A percentile compares a stretch with the other conserved stretches of the same genome.
phyloP scores from a whole-genome alignment of 2,888 invertebrate genomes.

The Dinocampus coccinellae region DNA sequence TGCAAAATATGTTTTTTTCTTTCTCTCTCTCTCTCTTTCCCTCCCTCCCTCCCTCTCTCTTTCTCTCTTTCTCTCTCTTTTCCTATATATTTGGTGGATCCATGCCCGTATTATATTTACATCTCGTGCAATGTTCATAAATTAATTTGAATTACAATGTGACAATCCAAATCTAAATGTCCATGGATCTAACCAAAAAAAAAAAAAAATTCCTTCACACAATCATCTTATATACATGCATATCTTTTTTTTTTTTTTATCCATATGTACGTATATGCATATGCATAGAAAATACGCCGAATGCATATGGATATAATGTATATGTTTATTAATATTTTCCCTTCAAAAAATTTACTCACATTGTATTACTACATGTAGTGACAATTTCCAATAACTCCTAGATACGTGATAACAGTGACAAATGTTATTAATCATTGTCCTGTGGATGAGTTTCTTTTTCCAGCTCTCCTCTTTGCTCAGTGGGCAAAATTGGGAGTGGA shows the following conservation, averaged over 20 bases:
- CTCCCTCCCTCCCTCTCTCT: neutral
- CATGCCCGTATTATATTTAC: conserved; percentile 9
- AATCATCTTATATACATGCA: conserved; percentile 39
- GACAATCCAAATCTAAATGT: neutral
- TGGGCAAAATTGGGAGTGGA: conserved; percentile 80
- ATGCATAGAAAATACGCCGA: neutral
- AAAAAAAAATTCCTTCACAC: conserved; percentile 41
- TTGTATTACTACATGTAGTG: conserved; percentile 38
- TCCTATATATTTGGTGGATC: conserved; percentile 7
- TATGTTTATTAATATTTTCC: conserved; percentile 28
- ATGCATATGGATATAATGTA: conserved; percentile 31
- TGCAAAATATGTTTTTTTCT: neutral
- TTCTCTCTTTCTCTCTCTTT: neutral
- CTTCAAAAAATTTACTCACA: conserved; percentile 23
- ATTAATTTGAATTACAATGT: neutral
- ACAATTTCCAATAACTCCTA: conserved; percentile 45
- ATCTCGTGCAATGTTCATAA: neutral
- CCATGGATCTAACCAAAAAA: conserved; percentile 30
- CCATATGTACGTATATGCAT: conserved; percentile 18
- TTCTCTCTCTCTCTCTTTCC: neutral
- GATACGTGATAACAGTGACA: conserved; percentile 46
- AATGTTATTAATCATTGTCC: conserved; percentile 61
- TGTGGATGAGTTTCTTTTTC: conserved; percentile 74
- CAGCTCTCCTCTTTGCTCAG: conserved; percentile 92
- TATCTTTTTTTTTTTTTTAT: conserved; percentile 14